Conservation (phyloP, 2,113 vertebrate species). For the Corapipo altera region DNA sequence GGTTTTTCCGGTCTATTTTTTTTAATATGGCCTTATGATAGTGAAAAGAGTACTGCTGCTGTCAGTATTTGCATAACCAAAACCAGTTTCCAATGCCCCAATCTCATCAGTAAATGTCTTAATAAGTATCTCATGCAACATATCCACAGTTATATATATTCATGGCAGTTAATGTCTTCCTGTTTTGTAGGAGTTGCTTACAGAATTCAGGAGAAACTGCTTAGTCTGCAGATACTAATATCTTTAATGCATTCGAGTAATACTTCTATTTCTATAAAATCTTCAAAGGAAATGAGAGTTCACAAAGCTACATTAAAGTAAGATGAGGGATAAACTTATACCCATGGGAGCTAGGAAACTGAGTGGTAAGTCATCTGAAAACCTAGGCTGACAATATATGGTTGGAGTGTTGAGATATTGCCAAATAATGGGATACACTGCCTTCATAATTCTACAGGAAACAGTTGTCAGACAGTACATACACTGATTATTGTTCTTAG, state of each 20-base stretch:
- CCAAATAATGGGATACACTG: neutral
- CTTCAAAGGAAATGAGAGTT: neutral
- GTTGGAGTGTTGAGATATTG: neutral
- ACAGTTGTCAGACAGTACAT: neutral
- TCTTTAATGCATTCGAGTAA: neutral
- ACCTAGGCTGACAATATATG: neutral
- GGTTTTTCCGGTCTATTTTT: neutral
- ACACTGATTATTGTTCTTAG: neutral
- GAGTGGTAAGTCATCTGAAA: neutral
- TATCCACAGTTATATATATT: neutral
- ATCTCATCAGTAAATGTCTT: neutral
- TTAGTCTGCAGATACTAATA: neutral
- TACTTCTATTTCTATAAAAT: neutral
- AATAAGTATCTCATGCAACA: neutral
- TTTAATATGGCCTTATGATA: neutral
- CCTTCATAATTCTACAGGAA: neutral
- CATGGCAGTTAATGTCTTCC: neutral
- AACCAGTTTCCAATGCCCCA: neutral
- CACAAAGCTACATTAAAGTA: neutral
- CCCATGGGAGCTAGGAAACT: neutral
- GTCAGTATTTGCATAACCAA: neutral
- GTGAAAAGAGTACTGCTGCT: neutral
- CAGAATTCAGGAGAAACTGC: neutral
- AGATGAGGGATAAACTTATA: neutral
- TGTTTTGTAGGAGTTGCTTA: neutral